Evolutionary conservation across 2,797 vertebrate species (phyloP).

Genomic region (Alfaro cultratus): DNA sequence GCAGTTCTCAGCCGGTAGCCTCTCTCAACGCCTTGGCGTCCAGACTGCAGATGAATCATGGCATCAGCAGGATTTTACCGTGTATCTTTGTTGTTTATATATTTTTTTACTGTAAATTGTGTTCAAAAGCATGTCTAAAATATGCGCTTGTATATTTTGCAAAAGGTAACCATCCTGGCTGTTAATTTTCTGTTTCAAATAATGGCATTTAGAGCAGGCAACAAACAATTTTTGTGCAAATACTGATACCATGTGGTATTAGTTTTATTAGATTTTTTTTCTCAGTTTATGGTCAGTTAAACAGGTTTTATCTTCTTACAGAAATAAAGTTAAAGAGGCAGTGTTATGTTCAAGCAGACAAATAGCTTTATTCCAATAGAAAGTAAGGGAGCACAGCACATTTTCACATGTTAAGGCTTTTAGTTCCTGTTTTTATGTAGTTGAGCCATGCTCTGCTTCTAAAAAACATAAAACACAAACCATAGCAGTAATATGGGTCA

Average conservation of each 20-base stretch:
- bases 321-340: slow-evolving; percentile 29
- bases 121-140: too few species aligned
- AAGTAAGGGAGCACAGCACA: slow-evolving; percentile 69
- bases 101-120: too few species aligned
- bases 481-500: slow-evolving; percentile 42
- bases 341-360: slow-evolving; percentile 61
- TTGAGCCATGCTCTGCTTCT: slow-evolving; percentile 41
- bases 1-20: background rate
- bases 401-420: slow-evolving; percentile 65
- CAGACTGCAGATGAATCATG: background rate
- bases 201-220: background rate
- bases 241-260: background rate
- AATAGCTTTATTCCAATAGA: slow-evolving; percentile 80
- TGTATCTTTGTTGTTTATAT: too few species aligned
- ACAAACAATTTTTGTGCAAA: background rate
- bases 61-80: too few species aligned
- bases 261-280: too few species aligned
- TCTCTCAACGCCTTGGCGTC: background rate
- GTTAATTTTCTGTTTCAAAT: background rate
- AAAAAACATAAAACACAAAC: slow-evolving; percentile 51
- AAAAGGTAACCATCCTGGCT: too few species aligned
- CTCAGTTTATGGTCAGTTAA: background rate
- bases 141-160: too few species aligned
- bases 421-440: slow-evolving; percentile 36
- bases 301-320: background rate